Conservation (phyloP, 1,140 invertebrate species). For the Drosophila lacteicornis region DNA sequence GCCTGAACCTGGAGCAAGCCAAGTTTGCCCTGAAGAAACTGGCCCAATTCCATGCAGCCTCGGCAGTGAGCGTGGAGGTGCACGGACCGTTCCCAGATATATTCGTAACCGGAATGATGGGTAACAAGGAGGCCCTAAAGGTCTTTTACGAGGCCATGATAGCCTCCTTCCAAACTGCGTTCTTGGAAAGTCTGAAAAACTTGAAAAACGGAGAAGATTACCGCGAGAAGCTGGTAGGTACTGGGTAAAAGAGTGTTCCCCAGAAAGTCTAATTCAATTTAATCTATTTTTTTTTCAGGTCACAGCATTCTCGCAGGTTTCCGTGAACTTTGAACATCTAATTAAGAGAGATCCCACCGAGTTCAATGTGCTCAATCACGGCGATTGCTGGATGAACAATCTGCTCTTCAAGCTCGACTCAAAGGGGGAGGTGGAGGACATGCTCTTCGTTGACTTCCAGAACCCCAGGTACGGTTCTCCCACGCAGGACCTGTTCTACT, state of each 20-base stretch:
- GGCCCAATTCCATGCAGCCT: constrained; percentile 86
- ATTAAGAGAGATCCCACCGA: constrained; percentile 77
- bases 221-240: constrained; percentile 54
- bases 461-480: constrained; percentile 65
- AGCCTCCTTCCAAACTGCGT: constrained; percentile 26
- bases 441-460: constrained; percentile 75
- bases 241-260: too few relatives aligned
- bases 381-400: constrained; percentile 89
- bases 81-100: constrained; percentile 53
- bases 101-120: constrained; percentile 48
- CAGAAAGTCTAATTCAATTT: neutral
- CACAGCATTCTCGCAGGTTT: constrained; percentile 3
- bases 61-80: constrained; percentile 40
- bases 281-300: neutral
- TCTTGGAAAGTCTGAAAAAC: constrained; percentile 53
- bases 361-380: constrained; percentile 88
- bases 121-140: constrained; percentile 2
- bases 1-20: constrained; percentile 85
- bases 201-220: constrained; percentile 58
- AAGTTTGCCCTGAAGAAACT: constrained; percentile 85
- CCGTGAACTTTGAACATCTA: constrained; percentile 14
- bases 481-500: constrained; percentile 60
- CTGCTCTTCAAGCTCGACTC: constrained; percentile 86
- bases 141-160: constrained; percentile 52
- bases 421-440: constrained; percentile 73